These are phyloP conservation scores for Apeltes quadracus DNA, from an alignment of 2,113 vertebrate genomes.

Conservation along the genomic window DNA sequence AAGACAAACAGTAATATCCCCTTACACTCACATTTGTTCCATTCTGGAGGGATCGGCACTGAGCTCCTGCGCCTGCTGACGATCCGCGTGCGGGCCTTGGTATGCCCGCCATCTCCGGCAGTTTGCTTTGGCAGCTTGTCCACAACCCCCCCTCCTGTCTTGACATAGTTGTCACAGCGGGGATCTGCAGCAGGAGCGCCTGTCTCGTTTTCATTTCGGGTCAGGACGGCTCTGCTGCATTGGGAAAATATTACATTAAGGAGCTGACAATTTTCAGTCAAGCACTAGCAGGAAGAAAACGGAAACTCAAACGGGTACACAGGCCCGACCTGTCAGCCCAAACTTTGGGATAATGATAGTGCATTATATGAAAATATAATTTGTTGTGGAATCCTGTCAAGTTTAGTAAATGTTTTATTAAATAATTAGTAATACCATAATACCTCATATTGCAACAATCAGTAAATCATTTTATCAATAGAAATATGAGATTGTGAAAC, in stretches of 20 bases:
- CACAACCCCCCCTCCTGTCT: constrained; percentile 15
- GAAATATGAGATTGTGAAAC: neutral
- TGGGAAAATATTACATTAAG: neutral
- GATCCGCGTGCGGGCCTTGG: constrained; percentile 26
- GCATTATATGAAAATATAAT: neutral
- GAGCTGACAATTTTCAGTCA: neutral
- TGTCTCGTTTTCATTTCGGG: constrained; percentile 23
- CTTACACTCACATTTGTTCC: constrained; percentile 21
- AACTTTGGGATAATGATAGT: neutral
- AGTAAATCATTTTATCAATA: neutral
- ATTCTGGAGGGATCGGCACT: constrained; percentile 40
- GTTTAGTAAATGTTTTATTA: neutral
- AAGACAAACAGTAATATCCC: constrained; percentile 52
- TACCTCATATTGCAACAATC: neutral
- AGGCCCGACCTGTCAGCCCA: neutral
- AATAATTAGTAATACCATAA: too few species aligned
- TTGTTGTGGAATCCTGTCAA: neutral
- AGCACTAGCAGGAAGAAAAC: neutral
- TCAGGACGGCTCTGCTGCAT: neutral
- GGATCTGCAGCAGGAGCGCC: constrained; percentile 41
- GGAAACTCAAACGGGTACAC: neutral
- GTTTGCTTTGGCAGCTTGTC: constrained; percentile 57
- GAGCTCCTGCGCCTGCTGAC: constrained; percentile 18
- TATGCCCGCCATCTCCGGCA: constrained; percentile 43
- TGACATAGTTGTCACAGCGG: constrained; percentile 56